phyloP scores from a whole-genome alignment of 2,888 invertebrate genomes.

The Odontothrips loti region DNA sequence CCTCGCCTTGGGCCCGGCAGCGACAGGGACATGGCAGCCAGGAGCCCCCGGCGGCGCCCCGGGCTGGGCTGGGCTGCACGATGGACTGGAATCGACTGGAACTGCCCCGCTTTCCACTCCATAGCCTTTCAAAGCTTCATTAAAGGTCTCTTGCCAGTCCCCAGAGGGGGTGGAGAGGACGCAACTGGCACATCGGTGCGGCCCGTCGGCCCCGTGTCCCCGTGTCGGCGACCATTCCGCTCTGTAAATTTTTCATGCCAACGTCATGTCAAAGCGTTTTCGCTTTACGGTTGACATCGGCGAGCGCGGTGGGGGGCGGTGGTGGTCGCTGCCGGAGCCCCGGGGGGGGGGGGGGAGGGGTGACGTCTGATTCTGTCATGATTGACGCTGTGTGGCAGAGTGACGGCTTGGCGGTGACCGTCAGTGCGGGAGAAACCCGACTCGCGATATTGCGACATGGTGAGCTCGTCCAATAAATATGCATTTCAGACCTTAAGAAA shows the following conservation, averaged over 20 bases:
- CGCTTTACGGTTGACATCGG: neutral
- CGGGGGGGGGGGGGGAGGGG: neutral
- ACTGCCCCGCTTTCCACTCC: constrained; percentile 11
- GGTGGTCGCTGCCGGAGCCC: neutral
- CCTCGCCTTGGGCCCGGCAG: too few relatives aligned
- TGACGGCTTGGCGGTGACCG: too few relatives aligned
- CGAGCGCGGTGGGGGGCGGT: neutral
- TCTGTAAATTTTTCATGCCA: neutral
- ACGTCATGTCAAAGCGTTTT: constrained; percentile 3
- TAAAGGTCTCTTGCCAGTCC: neutral
- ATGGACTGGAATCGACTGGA: constrained; percentile 16
- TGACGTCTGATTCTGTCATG: too few relatives aligned
- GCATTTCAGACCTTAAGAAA: too few relatives aligned
- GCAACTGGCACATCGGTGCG: neutral
- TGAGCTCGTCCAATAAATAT: too few relatives aligned
- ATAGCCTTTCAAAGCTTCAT: constrained; percentile 6
- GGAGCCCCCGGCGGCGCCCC: too few relatives aligned
- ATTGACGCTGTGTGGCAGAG: too few relatives aligned
- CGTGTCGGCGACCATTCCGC: neutral
- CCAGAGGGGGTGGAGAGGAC: too few relatives aligned
- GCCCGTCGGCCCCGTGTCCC: neutral
- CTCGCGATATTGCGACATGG: too few relatives aligned
- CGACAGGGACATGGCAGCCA: too few relatives aligned
- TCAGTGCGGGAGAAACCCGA: too few relatives aligned
- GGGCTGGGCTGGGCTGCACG: neutral